Conservation (phyloP, 2,113 vertebrate genomes). For the Pan troglodytes region NHGRI_mPanTro3-v2.1_pri NC_072412.2:90885001-90885500, state of each 20-base stretch:
- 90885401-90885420: background rate
- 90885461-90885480: background rate
- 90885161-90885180: background rate
- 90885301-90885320: background rate
- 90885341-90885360: background rate
- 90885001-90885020: background rate
- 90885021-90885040: background rate
- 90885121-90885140: background rate
- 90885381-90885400: background rate
- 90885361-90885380: background rate
- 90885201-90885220: background rate
- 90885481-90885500: background rate
- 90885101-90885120: background rate
- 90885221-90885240: background rate
- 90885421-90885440: background rate
- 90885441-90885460: background rate
- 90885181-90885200: background rate
- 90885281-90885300: background rate
- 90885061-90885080: background rate
- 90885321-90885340: background rate
- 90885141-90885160: background rate
- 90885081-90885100: background rate
- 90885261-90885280: background rate
- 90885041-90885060: background rate
- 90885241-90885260: background rate